Conservation (phyloP, 1,140 invertebrate genomes). For the Cheumatopsyche charites region DNA sequence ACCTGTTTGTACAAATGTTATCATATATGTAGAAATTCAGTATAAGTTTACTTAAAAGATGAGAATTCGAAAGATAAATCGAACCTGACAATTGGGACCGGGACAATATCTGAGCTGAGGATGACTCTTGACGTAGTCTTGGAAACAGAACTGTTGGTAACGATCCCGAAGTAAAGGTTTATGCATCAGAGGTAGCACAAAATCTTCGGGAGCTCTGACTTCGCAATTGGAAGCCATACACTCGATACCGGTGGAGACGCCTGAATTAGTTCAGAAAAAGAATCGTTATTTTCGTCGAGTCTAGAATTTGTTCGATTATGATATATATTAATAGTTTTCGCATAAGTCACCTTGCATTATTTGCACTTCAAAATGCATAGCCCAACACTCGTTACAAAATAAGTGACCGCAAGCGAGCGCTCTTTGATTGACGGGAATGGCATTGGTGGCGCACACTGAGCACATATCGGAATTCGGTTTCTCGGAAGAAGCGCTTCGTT, state of each 20-base stretch:
- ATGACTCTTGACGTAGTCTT: conserved; percentile 95
- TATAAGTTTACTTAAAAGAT: neutral
- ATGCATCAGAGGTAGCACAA: conserved; percentile 85
- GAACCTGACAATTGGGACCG: conserved; percentile 91
- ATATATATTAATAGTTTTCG: no score
- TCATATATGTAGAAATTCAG: neutral
- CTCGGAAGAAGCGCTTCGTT: conserved; percentile 45
- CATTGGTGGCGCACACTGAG: conserved; percentile 66
- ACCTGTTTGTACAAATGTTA: conserved; percentile 50
- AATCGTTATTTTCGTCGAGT: neutral
- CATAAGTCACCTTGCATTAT: conserved; percentile 78
- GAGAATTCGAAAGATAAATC: neutral
- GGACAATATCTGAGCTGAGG: conserved; percentile 93
- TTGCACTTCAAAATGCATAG: conserved; percentile 94
- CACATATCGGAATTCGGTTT: conserved; percentile 53
- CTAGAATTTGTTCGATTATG: neutral
- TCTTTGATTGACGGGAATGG: conserved; percentile 72
- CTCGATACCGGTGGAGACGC: conserved; percentile 81
- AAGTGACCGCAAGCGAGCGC: conserved; percentile 87
- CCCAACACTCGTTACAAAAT: conserved; percentile 96
- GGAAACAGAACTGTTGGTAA: conserved; percentile 94
- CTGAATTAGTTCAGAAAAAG: conserved; percentile 49
- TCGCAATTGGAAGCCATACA: conserved; percentile 96
- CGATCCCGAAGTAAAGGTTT: conserved; percentile 83
- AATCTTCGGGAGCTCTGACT: conserved; percentile 92